A percentile compares a stretch with the other conserved stretches of the same genome.
phyloP scores from a whole-genome alignment of 2,888 invertebrate genomes.

The Microdon myrmicae region DNA sequence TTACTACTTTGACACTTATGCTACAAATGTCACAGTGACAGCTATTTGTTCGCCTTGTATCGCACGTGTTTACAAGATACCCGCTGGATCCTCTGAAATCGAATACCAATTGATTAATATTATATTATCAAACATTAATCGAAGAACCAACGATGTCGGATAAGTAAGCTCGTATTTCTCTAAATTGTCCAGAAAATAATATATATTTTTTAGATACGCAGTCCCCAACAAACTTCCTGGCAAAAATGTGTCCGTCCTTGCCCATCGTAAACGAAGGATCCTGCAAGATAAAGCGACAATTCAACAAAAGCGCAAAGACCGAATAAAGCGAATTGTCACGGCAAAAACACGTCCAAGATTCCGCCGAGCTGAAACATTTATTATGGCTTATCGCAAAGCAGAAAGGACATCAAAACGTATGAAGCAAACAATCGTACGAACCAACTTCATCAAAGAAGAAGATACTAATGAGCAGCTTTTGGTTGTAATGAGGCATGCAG shows the following conservation, averaged over 20 bases:
- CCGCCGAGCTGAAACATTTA: conserved; percentile 65
- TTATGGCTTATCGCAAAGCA: conserved; percentile 63
- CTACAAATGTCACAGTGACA: too few species aligned
- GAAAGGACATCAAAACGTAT: conserved; percentile 63
- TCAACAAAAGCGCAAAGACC: conserved; percentile 60
- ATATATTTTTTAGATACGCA: conserved; percentile 60
- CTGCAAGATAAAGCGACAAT: conserved; percentile 61
- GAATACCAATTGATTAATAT: too few species aligned
- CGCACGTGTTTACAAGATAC: conserved; percentile 32
- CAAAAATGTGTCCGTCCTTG: conserved; percentile 65
- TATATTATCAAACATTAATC: conserved; percentile 6
- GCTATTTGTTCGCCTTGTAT: conserved; percentile 15
- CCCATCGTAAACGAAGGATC: conserved; percentile 65
- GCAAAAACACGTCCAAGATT: conserved; percentile 61
- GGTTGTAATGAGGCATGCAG: conserved; percentile 64
- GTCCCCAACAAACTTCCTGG: conserved; percentile 66
- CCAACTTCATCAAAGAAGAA: conserved; percentile 56
- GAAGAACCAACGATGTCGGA: conserved; percentile 61
- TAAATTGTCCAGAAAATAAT: background rate
- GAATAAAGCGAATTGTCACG: conserved; percentile 58
- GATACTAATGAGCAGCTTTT: conserved; percentile 61
- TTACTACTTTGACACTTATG: too few species aligned
- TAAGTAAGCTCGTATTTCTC: conserved; percentile 56
- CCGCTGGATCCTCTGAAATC: background rate
- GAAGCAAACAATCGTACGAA: conserved; percentile 58